Percentiles rank a stretch among this genome's conserved stretches.
phyloP scores from a whole-genome alignment of 2,113 vertebrate genomes.

The Nicator chloris region DNA sequence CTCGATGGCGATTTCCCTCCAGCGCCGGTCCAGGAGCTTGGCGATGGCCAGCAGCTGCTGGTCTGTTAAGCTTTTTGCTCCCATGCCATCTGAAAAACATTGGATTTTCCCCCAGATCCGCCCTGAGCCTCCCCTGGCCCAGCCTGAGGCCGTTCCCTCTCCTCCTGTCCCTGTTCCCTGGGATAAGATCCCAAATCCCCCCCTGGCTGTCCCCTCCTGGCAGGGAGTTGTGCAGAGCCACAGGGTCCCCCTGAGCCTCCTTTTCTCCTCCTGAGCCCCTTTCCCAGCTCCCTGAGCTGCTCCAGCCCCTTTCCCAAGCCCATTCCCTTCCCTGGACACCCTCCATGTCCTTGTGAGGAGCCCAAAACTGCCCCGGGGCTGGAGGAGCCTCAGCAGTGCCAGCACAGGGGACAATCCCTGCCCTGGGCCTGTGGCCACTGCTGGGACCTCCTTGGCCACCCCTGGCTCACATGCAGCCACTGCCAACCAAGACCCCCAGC shows the following conservation, averaged over 20 bases:
- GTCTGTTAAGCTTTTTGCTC: slow-evolving; percentile 49
- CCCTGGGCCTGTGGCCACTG: background rate
- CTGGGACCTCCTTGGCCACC: background rate
- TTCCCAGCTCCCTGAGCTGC: background rate
- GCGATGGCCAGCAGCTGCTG: slow-evolving; percentile 76
- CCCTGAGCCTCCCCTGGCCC: rapidly evolving
- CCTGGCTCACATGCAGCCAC: background rate
- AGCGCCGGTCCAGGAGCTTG: slow-evolving; percentile 72
- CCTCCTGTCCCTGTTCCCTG: background rate
- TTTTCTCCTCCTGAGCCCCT: background rate
- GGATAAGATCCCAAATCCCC: rapidly evolving
- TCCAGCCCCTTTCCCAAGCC: background rate
- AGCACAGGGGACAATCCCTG: background rate
- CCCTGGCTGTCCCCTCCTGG: background rate
- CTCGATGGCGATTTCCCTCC: slow-evolving; percentile 76
- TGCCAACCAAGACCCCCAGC: background rate
- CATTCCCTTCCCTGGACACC: background rate
- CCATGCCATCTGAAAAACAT: slow-evolving; percentile 61
- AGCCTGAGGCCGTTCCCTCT: rapidly evolving
- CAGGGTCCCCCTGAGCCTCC: background rate
- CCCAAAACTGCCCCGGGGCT: background rate
- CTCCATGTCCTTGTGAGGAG: rapidly evolving
- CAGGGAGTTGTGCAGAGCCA: background rate
- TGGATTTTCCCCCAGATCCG: too few species aligned
- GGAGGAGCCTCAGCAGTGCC: background rate